A percentile compares a stretch with the other conserved stretches of the same genome.
These are phyloP conservation scores for Lamellibrachia columna DNA, from an alignment of 2,888 invertebrate species.

Conservation along the genomic window DNA sequence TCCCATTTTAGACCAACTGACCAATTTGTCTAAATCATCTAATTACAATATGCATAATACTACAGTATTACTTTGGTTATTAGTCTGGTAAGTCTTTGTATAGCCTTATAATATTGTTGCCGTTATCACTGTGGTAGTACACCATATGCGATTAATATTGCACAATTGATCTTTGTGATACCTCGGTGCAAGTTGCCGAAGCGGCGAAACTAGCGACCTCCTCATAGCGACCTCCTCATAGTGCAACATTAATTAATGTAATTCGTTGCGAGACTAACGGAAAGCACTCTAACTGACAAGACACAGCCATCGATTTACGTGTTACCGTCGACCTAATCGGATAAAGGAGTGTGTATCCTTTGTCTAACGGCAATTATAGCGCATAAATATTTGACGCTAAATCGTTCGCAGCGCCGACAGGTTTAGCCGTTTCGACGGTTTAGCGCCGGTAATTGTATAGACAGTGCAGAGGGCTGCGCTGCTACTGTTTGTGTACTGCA, in stretches of 20 bases:
- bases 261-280: background rate
- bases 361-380: background rate
- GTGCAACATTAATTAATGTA: background rate
- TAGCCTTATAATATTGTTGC: background rate
- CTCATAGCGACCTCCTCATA: background rate
- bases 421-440: background rate
- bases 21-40: too few species aligned
- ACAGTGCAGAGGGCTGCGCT: background rate
- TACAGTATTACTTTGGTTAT: background rate
- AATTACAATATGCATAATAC: too few species aligned
- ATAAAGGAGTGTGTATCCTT: constrained; percentile 11
- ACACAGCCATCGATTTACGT: background rate
- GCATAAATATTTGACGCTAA: constrained; percentile 12
- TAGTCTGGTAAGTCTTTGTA: background rate
- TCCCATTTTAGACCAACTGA: too few species aligned
- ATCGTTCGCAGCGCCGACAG: background rate
- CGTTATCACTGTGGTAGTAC: background rate
- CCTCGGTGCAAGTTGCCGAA: background rate
- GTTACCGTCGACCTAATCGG: background rate
- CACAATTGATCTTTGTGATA: background rate
- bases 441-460: background rate
- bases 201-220: background rate
- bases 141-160: background rate
- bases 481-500: background rate
- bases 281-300: constrained; percentile 3